Base-by-base conservation (phyloP, 2,113 vertebrate genomes). In the Laterallus jamaicensis region DNA sequence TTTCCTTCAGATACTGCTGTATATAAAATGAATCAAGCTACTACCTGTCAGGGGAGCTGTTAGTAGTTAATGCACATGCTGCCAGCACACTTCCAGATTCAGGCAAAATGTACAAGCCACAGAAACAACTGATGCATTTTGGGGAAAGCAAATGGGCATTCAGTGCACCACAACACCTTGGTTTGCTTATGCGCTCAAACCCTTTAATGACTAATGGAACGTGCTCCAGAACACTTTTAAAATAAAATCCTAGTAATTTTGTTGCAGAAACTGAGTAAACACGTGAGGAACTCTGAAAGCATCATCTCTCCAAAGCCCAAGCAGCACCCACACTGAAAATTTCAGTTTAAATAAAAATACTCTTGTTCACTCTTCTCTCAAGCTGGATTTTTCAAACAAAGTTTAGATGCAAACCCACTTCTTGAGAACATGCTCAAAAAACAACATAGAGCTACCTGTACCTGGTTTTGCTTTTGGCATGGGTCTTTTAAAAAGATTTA, bases 401-500 rank as follows among this genome's bases (percentile, higher is more conserved):
- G 17, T 74, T 24, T 18, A 83, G 26, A 70, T 17, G 4, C 50
- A 94, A 94, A 79, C 25, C 55, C 18, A 74, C 25, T 81, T 47
- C 24, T 26, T 71, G 22, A 63, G 35, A 86, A 64, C 1, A 8
- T 6, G 22, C 3, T 77, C 29, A 78, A n/a, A 95, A 47, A 71
- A 32, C 15, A 86, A 55, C 40, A 60, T 6, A 60, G 3, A 91
- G 32, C 62, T 7, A 88, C 75, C 49, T 59, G 16, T 97, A 99
- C 99, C 99, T 96, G 98, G 97, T 97, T 99, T 99, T 78, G 98
- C 96, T 96, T 99, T 99, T 35, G 98, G 98, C 70, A 98, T 77
- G 28, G 98, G 98, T 76, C 98, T 98, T 94, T 98, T 98, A 94
- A 99, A 99, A 59, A 99, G 98, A 89, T 98, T 99, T 56, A 99